phyloP scores from a whole-genome alignment of 2,113 vertebrate genomes.

The Polyodon spathula region DNA sequence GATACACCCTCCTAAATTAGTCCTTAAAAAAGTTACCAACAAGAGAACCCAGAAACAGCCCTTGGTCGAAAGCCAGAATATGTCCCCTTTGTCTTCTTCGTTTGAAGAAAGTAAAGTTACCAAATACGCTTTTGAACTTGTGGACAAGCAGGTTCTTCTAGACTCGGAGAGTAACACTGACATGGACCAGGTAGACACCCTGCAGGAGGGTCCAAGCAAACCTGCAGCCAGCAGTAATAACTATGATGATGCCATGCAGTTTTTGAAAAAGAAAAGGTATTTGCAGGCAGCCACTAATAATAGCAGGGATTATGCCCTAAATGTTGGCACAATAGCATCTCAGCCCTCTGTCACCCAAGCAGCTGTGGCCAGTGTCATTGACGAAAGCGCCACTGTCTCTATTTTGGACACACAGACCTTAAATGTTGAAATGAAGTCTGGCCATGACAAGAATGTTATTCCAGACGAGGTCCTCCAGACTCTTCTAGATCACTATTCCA shows the following conservation, averaged over 20 bases:
- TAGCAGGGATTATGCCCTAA: constrained; percentile 80
- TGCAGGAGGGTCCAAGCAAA: constrained; percentile 80
- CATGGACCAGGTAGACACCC: constrained; percentile 76
- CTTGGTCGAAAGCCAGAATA: constrained; percentile 66
- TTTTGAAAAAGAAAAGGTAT: constrained; percentile 95
- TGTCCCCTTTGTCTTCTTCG: constrained; percentile 69
- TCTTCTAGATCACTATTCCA: constrained; percentile 91
- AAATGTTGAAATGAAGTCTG: constrained; percentile 79
- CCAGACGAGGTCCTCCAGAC: constrained; percentile 95
- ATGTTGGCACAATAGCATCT: constrained; percentile 78
- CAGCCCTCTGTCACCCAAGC: constrained; percentile 81
- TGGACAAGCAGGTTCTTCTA: constrained; percentile 83
- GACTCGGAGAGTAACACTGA: constrained; percentile 77
- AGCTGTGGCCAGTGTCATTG: constrained; percentile 80
- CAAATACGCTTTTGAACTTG: constrained; percentile 88
- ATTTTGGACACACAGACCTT: constrained; percentile 81
- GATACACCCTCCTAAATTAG: constrained; percentile 78
- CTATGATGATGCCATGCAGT: constrained; percentile 98
- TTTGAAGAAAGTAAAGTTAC: constrained; percentile 87
- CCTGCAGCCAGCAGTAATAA: constrained; percentile 86
- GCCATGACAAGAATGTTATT: constrained; percentile 87
- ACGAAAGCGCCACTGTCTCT: constrained; percentile 76
- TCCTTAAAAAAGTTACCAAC: constrained; percentile 84
- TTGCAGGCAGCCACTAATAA: constrained; percentile 77
- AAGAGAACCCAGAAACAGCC: constrained; percentile 78